Evolutionary conservation across 2,888 invertebrate species (phyloP), one percentile per base, ranked within the genome.

Genomic region (Camptogramma bilineatum): DNA sequence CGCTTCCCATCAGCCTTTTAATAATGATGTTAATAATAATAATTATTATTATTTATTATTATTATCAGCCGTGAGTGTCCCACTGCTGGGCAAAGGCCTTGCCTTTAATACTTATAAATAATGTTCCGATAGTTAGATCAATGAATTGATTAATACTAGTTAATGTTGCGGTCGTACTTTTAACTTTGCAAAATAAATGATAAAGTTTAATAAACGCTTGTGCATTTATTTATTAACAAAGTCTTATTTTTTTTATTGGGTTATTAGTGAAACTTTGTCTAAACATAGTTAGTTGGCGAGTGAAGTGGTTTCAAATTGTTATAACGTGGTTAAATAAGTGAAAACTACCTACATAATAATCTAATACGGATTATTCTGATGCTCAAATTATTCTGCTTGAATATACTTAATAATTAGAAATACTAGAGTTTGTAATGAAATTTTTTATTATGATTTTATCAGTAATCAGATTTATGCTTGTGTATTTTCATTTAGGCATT

Each of bases 301-400:
- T 34, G 17, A 57, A 46, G 28, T 24, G 5, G 84, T 90, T 90
- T 89, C 87, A 90, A 87, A 87, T 87, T 89, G 84, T 88, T 86
- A 83, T 82, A 50, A 52, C 66, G 79, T 86, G 87, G 82, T 74
- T 80, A 86, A 90, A 88, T 90, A 77, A 86, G 90, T 88, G 89
- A 88, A 82, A 68, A 39, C 13, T 57, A 21, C 21, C 9, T 51
- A 56, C 39, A 18, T 71, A 68, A 57, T 53, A 65, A 72, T 73
- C 70, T 76, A 75, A 72, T 73, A 76, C n/a, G 31, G 51, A 67
- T 51, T 67, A 82, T 82, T 90, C 91, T 90, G 86, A 92, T 92
- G 91, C 91, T 92, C 91, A 92, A 91, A 78, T 79, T 83, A 83
- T 75, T 86, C 78, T 82, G 91, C 91, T 90, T 91, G 80, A 81